phyloP scores from a whole-genome alignment of 2,113 vertebrate genomes.

The Nycticebus coucang region DNA sequence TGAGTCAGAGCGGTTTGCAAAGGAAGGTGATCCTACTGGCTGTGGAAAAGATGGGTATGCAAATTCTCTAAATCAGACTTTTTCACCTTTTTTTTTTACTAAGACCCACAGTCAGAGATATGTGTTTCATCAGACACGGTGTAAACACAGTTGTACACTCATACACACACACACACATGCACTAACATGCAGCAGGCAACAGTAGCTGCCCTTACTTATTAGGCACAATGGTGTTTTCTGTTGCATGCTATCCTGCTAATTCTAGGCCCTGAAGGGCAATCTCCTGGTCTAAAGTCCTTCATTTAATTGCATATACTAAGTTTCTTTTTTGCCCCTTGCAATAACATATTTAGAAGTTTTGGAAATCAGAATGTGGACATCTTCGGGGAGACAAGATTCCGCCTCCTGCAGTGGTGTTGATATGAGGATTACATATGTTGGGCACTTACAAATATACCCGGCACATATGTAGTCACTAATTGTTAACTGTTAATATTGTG shows the following conservation, averaged over 20 bases:
- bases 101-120: neutral
- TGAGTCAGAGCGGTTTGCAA: neutral
- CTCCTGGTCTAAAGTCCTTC: neutral
- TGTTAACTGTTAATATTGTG: neutral
- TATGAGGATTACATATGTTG: neutral
- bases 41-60: neutral
- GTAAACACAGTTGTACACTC: neutral
- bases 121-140: neutral
- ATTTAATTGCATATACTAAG: neutral
- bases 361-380: neutral
- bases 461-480: neutral
- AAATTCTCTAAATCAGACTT: neutral
- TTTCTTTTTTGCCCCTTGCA: neutral
- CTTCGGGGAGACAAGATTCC: neutral
- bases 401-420: neutral
- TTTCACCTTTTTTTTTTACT: neutral
- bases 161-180: neutral
- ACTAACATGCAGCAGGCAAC: neutral
- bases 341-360: neutral
- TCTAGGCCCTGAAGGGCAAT: neutral
- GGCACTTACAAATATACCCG: neutral
- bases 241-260: neutral
- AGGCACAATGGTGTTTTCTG: neutral
- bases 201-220: neutral
- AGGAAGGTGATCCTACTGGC: neutral